Conservation (phyloP, 2,888 invertebrate species). For the Notodromas monacha region DNA sequence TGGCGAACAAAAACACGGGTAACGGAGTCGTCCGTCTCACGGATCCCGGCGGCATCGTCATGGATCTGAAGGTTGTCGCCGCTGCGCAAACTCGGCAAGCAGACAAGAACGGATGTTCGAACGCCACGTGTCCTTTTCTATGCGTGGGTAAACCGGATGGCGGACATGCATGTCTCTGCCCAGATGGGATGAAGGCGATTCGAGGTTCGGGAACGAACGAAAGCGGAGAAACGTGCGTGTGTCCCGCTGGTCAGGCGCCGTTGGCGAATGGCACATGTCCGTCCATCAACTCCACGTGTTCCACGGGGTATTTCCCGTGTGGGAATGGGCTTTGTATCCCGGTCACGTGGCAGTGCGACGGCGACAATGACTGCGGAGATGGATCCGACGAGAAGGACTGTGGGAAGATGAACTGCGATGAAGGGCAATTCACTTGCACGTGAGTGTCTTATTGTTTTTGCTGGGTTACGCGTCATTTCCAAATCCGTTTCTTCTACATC, state of each 20-base stretch:
- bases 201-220: slow-evolving; percentile 1
- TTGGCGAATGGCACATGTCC: slow-evolving; percentile 33
- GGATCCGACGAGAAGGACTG: slow-evolving; percentile 12
- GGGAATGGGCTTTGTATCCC: slow-evolving; percentile 10
- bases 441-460: no score
- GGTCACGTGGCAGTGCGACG: slow-evolving; percentile 11
- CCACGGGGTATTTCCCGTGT: neutral
- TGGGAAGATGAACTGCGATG: no score
- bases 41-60: slow-evolving; percentile 25
- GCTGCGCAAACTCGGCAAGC: neutral
- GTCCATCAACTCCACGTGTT: neutral
- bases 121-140: slow-evolving; percentile 32
- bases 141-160: slow-evolving; percentile 40
- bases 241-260: slow-evolving; percentile 18
- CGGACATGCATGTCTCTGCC: slow-evolving; percentile 37
- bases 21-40: slow-evolving; percentile 25
- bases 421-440: no score
- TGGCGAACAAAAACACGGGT: slow-evolving; percentile 42
- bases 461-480: no score
- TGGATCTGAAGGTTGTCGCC: slow-evolving; percentile 37
- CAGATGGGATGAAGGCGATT: slow-evolving; percentile 27
- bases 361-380: slow-evolving; percentile 12
- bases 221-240: slow-evolving; percentile 12
- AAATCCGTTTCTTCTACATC: no score
- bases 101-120: neutral